A percentile compares a stretch with the other conserved stretches of the same genome.
These are phyloP conservation scores for Fissipunctia ypsillon DNA, from an alignment of 2,888 invertebrate species.

Conservation along the genomic window DNA sequence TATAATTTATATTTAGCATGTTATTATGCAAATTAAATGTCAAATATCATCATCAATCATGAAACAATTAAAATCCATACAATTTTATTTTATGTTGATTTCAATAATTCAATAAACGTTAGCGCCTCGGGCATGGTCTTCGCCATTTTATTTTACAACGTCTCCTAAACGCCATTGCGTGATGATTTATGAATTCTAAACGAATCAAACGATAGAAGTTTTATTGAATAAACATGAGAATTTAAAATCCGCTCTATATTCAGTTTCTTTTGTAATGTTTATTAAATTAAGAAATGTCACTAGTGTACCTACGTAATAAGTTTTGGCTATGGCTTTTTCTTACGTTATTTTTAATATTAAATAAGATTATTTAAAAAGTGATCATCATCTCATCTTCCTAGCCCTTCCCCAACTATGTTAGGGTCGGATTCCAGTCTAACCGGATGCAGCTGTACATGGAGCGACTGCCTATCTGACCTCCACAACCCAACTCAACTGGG, in stretches of 20 bases:
- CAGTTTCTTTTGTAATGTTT: slow-evolving; percentile 48
- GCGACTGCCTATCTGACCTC: no score
- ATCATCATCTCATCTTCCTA: no score
- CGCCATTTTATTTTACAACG: slow-evolving; percentile 35
- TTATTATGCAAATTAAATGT: slow-evolving; percentile 31
- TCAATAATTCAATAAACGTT: slow-evolving; percentile 52
- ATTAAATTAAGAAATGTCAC: slow-evolving; percentile 40
- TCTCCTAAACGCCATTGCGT: slow-evolving; percentile 19
- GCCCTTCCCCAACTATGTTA: no score
- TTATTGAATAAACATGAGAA: slow-evolving; percentile 51
- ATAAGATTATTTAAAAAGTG: background rate
- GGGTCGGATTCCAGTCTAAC: no score
- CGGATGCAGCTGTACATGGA: no score
- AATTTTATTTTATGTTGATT: slow-evolving; percentile 13
- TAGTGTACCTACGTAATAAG: slow-evolving; percentile 13
- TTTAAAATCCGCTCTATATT: slow-evolving; percentile 51
- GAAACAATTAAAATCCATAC: slow-evolving; percentile 36
- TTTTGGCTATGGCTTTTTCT: background rate
- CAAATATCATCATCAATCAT: slow-evolving; percentile 53
- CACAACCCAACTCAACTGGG: no score
- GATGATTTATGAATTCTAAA: slow-evolving; percentile 56
- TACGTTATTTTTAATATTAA: background rate
- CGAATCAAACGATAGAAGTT: slow-evolving; percentile 30
- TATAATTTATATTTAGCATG: slow-evolving; percentile 13
- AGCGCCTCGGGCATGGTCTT: slow-evolving; percentile 29